Evolutionary conservation across 1,140 invertebrate genomes (phyloP).

Genomic region (Cylas formicarius): DNA sequence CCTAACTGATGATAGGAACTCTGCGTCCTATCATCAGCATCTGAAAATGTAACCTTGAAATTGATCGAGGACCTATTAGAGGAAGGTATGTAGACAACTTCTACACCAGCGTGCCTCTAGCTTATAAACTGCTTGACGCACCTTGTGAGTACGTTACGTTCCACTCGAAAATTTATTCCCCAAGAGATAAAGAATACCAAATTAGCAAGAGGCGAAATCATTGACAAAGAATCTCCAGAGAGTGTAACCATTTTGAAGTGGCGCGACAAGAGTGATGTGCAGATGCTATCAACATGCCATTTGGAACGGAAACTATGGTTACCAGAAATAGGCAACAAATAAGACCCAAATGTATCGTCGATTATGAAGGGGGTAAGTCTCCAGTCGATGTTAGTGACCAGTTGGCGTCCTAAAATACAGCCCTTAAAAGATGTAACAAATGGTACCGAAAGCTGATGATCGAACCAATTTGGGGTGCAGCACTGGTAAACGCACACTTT

Average conservation of each 20-base stretch:
- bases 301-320: slow-evolving; percentile 6
- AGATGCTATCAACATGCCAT: slow-evolving; percentile 41
- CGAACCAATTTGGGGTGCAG: slow-evolving; percentile 14
- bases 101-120: slow-evolving; percentile 39
- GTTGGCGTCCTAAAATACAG: slow-evolving; percentile 24
- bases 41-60: too few species aligned
- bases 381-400: slow-evolving; percentile 27
- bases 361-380: slow-evolving; percentile 42
- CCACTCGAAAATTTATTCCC: slow-evolving; percentile 38
- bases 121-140: slow-evolving; percentile 41
- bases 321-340: slow-evolving; percentile 10
- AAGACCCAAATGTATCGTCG: slow-evolving; percentile 27
- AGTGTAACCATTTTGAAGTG: slow-evolving; percentile 42
- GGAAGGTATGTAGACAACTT: too few species aligned
- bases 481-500: slow-evolving; percentile 17
- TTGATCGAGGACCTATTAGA: too few species aligned
- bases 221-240: slow-evolving; percentile 37
- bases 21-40: too few species aligned
- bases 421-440: slow-evolving; percentile 23
- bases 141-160: too few species aligned
- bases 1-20: too few species aligned
- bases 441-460: slow-evolving; percentile 18
- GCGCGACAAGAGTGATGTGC: slow-evolving; percentile 42
- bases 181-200: slow-evolving; percentile 35
- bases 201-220: slow-evolving; percentile 39